Conservation (phyloP, 2,113 vertebrate species). For the Actenoides lindsayi region DNA sequence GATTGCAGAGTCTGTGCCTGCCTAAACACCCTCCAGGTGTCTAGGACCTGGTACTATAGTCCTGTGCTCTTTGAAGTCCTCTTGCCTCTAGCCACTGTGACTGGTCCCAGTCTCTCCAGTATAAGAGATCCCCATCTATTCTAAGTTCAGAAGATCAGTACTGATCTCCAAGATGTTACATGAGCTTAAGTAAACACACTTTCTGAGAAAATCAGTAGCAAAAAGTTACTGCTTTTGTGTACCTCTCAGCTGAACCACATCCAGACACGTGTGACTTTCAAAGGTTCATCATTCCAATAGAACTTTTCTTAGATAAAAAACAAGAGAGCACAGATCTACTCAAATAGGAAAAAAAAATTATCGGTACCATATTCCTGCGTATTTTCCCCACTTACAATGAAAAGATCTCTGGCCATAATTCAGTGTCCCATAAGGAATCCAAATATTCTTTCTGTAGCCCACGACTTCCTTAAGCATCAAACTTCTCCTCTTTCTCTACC, state of each 20-base stretch:
- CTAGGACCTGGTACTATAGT: not conserved
- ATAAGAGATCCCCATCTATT: not conserved
- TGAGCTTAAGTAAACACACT: not conserved
- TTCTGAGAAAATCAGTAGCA: not conserved
- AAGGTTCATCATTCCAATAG: not conserved
- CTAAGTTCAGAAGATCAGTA: not conserved
- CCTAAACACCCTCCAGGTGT: not conserved
- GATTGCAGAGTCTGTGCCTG: not conserved
- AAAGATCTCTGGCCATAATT: not conserved
- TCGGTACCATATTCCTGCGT: not conserved
- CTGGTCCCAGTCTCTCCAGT: not conserved
- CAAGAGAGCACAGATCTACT: not conserved
- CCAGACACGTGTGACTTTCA: rapidly evolving
- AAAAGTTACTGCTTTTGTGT: not conserved
- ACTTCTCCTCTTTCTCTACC: not conserved
- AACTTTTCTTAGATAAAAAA: not conserved
- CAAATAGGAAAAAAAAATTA: not conserved
- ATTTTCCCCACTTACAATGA: not conserved
- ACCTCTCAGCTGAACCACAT: not conserved
- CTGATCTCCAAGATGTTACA: not conserved
- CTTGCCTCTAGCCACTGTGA: not conserved
- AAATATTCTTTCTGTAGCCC: not conserved
- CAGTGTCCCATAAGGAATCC: not conserved
- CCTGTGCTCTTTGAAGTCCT: not conserved
- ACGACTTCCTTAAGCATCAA: not conserved